These are phyloP conservation scores for Drosophila pectinifera DNA, from an alignment of 1,140 invertebrate genomes.

Conservation along the genomic window DNA sequence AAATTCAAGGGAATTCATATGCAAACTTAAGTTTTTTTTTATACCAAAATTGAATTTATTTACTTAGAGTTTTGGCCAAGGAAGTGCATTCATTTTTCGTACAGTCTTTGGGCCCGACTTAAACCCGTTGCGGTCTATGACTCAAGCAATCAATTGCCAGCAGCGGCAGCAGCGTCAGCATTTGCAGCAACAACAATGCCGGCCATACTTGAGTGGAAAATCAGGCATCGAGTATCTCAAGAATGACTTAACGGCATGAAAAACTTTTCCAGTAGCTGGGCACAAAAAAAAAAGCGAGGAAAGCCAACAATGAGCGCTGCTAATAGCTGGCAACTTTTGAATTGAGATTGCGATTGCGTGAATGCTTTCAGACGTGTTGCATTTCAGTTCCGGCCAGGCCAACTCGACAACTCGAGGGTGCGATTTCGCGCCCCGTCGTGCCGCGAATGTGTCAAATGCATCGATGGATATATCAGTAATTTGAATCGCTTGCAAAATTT, in stretches of 20 bases:
- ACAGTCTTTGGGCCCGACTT: not conserved
- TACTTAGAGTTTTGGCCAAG: too few relatives aligned
- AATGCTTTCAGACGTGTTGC: slow-evolving; percentile 68
- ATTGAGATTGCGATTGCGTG: slow-evolving; percentile 56
- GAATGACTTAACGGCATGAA: slow-evolving; percentile 78
- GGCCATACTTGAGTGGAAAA: slow-evolving; percentile 66
- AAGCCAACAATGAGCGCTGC: slow-evolving; percentile 61
- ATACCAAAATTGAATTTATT: too few relatives aligned
- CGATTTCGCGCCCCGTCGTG: slow-evolving; percentile 36
- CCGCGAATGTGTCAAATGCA: slow-evolving; percentile 76
- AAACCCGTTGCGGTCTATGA: slow-evolving; percentile 77
- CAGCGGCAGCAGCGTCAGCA: slow-evolving; percentile 25
- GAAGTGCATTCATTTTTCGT: slow-evolving; percentile 1
- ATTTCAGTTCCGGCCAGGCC: slow-evolving; percentile 65
- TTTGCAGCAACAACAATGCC: slow-evolving; percentile 47
- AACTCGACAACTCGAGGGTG: slow-evolving; percentile 22
- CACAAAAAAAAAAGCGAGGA: slow-evolving; percentile 22
- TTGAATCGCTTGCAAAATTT: slow-evolving; percentile 76
- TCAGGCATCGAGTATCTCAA: slow-evolving; percentile 74
- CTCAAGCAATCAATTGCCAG: slow-evolving; percentile 79
- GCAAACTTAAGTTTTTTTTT: too few relatives aligned
- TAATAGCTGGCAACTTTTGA: slow-evolving; percentile 68
- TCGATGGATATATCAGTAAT: slow-evolving; percentile 70
- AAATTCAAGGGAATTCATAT: too few relatives aligned
- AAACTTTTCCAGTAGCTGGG: slow-evolving; percentile 45